Base-by-base conservation (phyloP, 2,888 invertebrate species). In the Tyria jacobaeae region DNA sequence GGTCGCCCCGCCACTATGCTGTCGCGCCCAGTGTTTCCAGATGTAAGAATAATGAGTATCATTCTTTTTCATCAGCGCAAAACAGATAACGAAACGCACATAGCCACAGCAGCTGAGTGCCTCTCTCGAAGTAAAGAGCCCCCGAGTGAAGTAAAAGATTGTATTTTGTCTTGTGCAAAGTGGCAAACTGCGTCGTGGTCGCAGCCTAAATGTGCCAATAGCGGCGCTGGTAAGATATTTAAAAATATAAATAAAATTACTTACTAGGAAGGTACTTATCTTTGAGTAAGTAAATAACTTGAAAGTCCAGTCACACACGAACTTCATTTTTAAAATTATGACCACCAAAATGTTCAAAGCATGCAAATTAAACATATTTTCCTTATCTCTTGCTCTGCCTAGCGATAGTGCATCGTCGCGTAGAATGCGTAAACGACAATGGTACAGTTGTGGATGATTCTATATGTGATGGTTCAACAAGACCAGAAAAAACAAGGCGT, bases 401-500 rank as follows among this genome's bases (percentile, higher is more conserved):
- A 93, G 83, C 94, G 57, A 73, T 88, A 24, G 65, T 94, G 83
- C 85, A 91, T 62, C 87, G 94, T 60, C 81, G 90, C 41, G 85
- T 94, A 64, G 83, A 94, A 76, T 88, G 95, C 89, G 57, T 95
- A 88, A 64, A 86, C 83, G 71, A 93, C 92, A 79, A 95, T 93
- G 89, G 89, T 7, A 87, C 89, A 0, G 71, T 78, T 0, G 74
- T 92, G 2, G 58, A 81, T 0, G 88, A 89, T 1, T 56, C 81
- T 5, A 94, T 95, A 63, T 99, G 99, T 85, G 96, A 97, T 78
- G 95, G 95, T 71, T 94, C 95, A 67, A 95, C 95, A 37, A 96
- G 95, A 79, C 99, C 99, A 0, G 95, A 96, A 56, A 96, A 96
- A 75, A 95, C 96, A 35, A 96, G 96, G 82, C 96, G 98, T 81